Evolutionary conservation across 2,113 vertebrate genomes (phyloP).

Genomic region (Pelodiscus sinensis): DNA sequence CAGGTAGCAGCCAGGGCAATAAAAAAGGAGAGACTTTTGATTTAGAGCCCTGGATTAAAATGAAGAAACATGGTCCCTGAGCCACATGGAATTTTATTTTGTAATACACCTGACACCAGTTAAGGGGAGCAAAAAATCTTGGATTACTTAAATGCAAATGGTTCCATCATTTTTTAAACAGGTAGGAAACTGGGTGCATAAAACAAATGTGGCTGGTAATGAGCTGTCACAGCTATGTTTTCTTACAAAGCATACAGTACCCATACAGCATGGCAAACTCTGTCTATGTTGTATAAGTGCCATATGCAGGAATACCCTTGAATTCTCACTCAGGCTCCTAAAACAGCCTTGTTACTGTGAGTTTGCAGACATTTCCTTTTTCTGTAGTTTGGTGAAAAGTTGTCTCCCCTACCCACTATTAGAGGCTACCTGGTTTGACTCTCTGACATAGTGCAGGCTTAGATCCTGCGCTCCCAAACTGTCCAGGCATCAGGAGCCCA

Average conservation of each 20-base stretch:
- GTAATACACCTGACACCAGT: not conserved
- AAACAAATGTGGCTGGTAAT: not conserved
- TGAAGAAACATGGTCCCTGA: not conserved
- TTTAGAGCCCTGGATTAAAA: not conserved
- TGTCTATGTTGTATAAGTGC: conserved; percentile 45
- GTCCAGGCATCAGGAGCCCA: conserved; percentile 12
- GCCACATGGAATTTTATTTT: not conserved
- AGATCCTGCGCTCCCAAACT: conserved; percentile 34
- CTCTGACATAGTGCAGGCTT: conserved; percentile 11
- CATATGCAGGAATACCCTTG: conserved; percentile 67
- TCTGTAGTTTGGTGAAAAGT: conserved; percentile 58
- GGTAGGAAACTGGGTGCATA: not conserved
- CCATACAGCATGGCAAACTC: conserved; percentile 4
- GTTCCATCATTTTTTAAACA: not conserved
- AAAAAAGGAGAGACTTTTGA: not conserved
- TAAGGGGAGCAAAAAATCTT: not conserved
- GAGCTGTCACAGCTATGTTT: not conserved
- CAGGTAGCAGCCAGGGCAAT: not conserved
- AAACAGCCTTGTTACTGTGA: conserved; percentile 63
- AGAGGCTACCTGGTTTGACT: conserved; percentile 59
- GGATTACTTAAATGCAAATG: not conserved
- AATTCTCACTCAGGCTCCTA: conserved; percentile 58
- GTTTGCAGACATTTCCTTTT: conserved; percentile 70
- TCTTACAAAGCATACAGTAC: not conserved
- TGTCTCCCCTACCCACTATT: conserved; percentile 53